These are phyloP conservation scores for Dorcus hopei DNA, from an alignment of 2,888 invertebrate genomes.

Conservation along the genomic window DNA sequence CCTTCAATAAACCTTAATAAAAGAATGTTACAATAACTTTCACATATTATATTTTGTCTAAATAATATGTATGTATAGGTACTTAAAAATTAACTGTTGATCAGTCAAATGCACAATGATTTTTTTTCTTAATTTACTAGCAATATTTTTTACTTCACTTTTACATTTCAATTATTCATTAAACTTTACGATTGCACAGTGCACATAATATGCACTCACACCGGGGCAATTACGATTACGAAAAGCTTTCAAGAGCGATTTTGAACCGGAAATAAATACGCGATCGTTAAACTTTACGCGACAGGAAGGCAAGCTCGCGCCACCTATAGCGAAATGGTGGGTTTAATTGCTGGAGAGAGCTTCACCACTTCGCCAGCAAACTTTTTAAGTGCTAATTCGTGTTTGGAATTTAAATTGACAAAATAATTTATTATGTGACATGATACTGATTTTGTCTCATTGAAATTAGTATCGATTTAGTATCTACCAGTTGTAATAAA, in stretches of 20 bases:
- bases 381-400: conserved; percentile 30
- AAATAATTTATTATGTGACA: conserved; percentile 21
- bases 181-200: not conserved
- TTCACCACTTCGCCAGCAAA: conserved; percentile 13
- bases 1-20: too few species aligned
- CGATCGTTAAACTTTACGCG: not conserved
- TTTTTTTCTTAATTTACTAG: too few species aligned
- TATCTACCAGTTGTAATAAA: not conserved
- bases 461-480: conserved; percentile 15
- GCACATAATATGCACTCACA: too few species aligned
- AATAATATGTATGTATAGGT: too few species aligned
- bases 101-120: too few species aligned
- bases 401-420: conserved; percentile 30
- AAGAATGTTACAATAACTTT: too few species aligned
- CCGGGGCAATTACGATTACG: not conserved
- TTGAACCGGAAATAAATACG: conserved; percentile 1
- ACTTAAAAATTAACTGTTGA: too few species aligned
- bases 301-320: conserved; percentile 2
- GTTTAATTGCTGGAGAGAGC: conserved; percentile 17
- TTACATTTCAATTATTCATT: not conserved
- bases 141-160: too few species aligned
- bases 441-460: conserved; percentile 15
- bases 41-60: too few species aligned
- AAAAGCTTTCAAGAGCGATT: not conserved
- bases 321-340: conserved; percentile 13